A percentile compares a stretch with the other conserved stretches of the same genome.
Conservation (phyloP, 2,113 vertebrate genomes). For the Notothenia rossii region DNA sequence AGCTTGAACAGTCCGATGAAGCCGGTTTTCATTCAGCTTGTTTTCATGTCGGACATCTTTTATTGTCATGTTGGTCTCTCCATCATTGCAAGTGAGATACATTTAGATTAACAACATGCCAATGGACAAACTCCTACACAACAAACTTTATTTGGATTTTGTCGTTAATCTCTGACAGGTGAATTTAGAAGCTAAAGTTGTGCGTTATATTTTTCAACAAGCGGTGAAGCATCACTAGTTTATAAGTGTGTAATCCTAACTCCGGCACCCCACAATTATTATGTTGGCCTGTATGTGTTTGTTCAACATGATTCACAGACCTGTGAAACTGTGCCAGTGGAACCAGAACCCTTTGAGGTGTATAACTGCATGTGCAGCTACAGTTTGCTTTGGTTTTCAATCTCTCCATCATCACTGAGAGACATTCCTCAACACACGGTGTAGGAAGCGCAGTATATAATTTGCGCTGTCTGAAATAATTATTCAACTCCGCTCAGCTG, state of each 20-base stretch:
- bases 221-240: constrained; percentile 43
- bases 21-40: background rate
- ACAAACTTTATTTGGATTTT: background rate
- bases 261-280: constrained; percentile 63
- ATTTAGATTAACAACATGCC: background rate
- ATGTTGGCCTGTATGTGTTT: constrained; percentile 58
- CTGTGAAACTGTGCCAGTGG: constrained; percentile 58
- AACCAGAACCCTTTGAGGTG: constrained; percentile 61
- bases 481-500: constrained; percentile 69
- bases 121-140: background rate
- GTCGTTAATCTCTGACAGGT: constrained; percentile 20
- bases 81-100: background rate
- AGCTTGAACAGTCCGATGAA: too few species aligned
- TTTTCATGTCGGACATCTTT: background rate
- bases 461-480: constrained; percentile 75
- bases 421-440: constrained; percentile 69
- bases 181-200: constrained; percentile 2
- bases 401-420: constrained; percentile 71
- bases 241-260: constrained; percentile 56
- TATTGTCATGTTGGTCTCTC: background rate
- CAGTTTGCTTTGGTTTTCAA: constrained; percentile 69
- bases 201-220: constrained; percentile 29
- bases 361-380: constrained; percentile 47
- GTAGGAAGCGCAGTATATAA: constrained; percentile 73
- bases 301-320: constrained; percentile 60